Conservation (phyloP, 2,888 invertebrate species). For the Acleris holmiana region DNA sequence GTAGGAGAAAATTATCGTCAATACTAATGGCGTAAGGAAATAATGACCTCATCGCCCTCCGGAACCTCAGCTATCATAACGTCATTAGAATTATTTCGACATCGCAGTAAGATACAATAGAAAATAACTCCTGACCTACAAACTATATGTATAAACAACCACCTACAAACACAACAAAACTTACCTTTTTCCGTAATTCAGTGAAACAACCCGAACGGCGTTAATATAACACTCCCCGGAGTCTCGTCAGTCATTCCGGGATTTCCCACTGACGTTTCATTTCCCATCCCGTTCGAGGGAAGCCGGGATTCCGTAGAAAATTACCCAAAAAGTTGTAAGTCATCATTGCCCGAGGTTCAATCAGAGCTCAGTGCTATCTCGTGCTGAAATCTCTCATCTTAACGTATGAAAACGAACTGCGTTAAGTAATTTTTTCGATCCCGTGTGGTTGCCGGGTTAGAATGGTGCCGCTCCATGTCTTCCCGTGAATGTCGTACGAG, state of each 20-base stretch:
- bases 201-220: not conserved
- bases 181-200: not conserved
- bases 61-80: too few relatives aligned
- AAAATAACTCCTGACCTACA: not conserved
- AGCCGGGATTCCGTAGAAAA: slow-evolving; percentile 18
- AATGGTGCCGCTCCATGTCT: too few relatives aligned
- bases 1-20: too few relatives aligned
- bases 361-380: not conserved
- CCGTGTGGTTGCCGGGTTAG: too few relatives aligned
- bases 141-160: not conserved
- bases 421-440: too few relatives aligned
- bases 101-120: too few relatives aligned
- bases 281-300: slow-evolving; percentile 38
- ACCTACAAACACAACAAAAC: not conserved
- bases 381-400: not conserved
- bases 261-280: slow-evolving; percentile 44
- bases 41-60: too few relatives aligned
- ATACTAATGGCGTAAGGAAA: too few relatives aligned
- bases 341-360: slow-evolving; percentile 7
- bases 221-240: slow-evolving; percentile 7
- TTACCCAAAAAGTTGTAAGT: slow-evolving; percentile 9
- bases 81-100: too few relatives aligned
- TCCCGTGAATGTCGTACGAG: too few relatives aligned
- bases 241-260: slow-evolving; percentile 44
- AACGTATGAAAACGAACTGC: slow-evolving; percentile 5